Conservation (phyloP, 2,888 invertebrate species). For the Dendrolimus pini region DNA sequence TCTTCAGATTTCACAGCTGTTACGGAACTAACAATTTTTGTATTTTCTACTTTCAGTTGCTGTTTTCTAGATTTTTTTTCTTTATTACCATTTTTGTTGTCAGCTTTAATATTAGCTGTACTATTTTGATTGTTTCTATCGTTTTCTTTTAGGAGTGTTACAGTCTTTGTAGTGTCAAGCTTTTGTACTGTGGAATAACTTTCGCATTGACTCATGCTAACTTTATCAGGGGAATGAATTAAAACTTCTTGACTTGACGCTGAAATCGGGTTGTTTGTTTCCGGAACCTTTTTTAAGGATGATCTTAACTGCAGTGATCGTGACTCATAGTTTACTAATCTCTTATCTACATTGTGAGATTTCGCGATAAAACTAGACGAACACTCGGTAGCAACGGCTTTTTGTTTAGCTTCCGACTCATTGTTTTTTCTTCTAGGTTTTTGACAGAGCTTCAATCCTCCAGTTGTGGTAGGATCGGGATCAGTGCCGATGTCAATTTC, state of each 20-base stretch:
- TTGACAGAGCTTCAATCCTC: neutral
- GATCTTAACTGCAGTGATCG: conserved; percentile 6
- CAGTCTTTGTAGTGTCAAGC: conserved; percentile 11
- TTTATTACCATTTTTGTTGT: neutral
- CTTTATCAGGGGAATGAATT: conserved; percentile 1
- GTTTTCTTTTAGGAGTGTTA: conserved; percentile 8
- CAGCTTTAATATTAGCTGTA: neutral
- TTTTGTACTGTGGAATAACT: conserved; percentile 11
- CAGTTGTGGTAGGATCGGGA: neutral
- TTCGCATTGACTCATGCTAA: conserved; percentile 2
- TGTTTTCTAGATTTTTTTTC: neutral
- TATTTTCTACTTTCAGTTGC: neutral
- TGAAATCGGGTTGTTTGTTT: neutral
- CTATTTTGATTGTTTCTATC: conserved; percentile 1
- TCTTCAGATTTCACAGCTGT: neutral
- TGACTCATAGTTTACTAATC: neutral
- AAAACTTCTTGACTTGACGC: conserved; percentile 4
- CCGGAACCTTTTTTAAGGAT: conserved; percentile 9
- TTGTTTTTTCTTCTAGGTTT: neutral
- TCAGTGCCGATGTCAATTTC: conserved; percentile 1
- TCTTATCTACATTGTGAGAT: neutral
- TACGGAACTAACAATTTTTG: neutral
- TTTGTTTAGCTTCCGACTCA: neutral
- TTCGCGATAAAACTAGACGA: too few relatives aligned
- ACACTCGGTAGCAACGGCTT: neutral